phyloP scores from a whole-genome alignment of 2,888 invertebrate genomes.

The Dyspetes luteomarginatus region DNA sequence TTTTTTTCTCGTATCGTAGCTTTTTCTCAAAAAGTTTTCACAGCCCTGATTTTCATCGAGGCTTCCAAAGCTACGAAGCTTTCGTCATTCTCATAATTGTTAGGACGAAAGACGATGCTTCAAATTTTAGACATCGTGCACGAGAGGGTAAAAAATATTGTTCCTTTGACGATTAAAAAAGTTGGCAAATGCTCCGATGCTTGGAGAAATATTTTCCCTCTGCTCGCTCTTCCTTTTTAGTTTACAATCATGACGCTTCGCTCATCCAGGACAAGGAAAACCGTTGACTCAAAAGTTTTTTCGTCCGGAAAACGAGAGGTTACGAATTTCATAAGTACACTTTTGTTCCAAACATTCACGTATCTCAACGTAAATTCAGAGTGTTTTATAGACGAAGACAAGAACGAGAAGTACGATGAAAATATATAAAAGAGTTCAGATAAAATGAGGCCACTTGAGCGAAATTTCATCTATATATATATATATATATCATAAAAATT shows the following conservation, averaged over 20 bases:
- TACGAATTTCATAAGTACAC: not conserved
- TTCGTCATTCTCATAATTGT: constrained; percentile 20
- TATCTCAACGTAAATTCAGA: not conserved
- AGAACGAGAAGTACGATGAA: not conserved
- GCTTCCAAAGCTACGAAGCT: not conserved
- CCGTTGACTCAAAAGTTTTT: constrained; percentile 48
- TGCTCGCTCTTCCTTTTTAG: constrained; percentile 10
- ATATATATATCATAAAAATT: not conserved
- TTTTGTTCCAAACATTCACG: not conserved
- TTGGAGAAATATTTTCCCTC: not conserved
- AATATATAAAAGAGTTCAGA: not conserved
- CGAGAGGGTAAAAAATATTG: constrained; percentile 1
- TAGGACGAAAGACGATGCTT: not conserved
- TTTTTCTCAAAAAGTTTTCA: too few relatives aligned
- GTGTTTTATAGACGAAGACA: not conserved
- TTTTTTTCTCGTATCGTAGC: too few relatives aligned
- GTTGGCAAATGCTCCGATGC: constrained; percentile 41
- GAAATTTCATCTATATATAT: not conserved
- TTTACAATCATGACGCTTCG: constrained; percentile 30
- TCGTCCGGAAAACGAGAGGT: not conserved
- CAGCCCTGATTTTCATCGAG: too few relatives aligned
- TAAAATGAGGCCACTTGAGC: not conserved
- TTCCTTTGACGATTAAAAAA: constrained; percentile 61
- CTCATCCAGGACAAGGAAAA: constrained; percentile 56
- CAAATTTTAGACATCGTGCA: not conserved